Evolutionary conservation across 2,888 invertebrate genomes (phyloP), one percentile per base, ranked within the genome.

Genomic region (Mayetiola destructor): DNA sequence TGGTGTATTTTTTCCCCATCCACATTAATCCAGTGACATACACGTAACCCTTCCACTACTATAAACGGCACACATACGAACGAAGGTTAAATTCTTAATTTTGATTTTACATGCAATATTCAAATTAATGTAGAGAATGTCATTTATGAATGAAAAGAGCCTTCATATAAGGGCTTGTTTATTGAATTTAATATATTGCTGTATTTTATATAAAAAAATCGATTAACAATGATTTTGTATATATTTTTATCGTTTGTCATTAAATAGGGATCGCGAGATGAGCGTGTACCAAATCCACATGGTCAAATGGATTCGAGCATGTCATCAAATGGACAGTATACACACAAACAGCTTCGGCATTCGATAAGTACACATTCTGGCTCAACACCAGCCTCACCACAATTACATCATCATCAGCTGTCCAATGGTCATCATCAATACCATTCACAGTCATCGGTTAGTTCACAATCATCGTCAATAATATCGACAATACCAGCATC

Each of bases 401-500:
- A 72, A 59, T 59, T 72, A 55, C 57, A 55, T 35, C 52, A 57
- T 40, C 53, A 57, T 40, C 62, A 69, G 62, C 62, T 69, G 32
- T 68, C 70, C n/a, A 72, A 63, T 69, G 76, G 64, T 67, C 74
- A 67, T 70, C 74, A 67, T 70, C 71, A 55, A 73, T 72, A 69
- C 68, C 76, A 69, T 70, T 57, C 57, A 52, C 57, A 57, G 29
- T 76, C 75, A 64, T 78, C 73, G 68, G 76, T 71, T 59, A 67
- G 68, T 42, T 62, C 61, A 54, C 68, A 68, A 57, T 68, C 69
- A 59, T 70, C 72, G 21, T 70, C 71, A 58, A 69, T 71, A 57
- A 66, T 73, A 67, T 71, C 72, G 58, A 69, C 70, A 54, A 70
- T 72, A 64, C 70, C 72, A 61, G 66, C 69, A 60, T 85, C 85